Evolutionary conservation across 2,113 vertebrate genomes (phyloP).

Genomic region (Ophiodon elongatus): DNA sequence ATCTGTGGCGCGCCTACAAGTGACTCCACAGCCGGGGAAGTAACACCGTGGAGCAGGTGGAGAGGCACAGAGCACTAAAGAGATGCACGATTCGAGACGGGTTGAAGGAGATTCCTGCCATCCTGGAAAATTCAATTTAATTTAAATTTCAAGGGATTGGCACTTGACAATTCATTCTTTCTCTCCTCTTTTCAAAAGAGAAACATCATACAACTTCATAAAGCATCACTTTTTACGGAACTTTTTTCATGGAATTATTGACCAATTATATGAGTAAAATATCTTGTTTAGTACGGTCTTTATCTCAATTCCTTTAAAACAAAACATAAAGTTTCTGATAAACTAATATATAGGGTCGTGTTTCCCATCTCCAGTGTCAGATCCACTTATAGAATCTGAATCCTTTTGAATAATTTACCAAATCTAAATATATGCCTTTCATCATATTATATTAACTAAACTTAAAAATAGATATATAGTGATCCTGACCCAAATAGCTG

Average conservation of each 20-base stretch:
- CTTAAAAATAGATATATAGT: no score
- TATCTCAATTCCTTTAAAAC: background rate
- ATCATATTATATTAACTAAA: no score
- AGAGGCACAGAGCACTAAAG: background rate
- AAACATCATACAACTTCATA: background rate
- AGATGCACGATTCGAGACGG: no score
- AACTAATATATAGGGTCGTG: no score
- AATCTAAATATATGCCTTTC: no score
- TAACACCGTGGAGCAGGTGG: background rate
- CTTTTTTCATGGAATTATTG: background rate
- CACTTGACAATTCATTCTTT: background rate
- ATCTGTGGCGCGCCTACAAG: conserved; percentile 5
- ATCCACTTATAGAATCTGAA: no score
- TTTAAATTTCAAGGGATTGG: background rate
- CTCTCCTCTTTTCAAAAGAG: background rate
- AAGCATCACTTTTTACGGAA: background rate
- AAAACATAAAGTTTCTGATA: no score
- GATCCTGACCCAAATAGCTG: no score
- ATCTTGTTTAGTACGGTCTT: no score
- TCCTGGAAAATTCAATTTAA: background rate
- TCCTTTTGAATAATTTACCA: no score
- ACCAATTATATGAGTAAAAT: background rate
- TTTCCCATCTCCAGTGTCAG: no score
- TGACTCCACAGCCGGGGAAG: conserved; percentile 4
- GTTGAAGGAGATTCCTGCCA: background rate